Evolutionary conservation across 2,888 invertebrate genomes (phyloP).

Genomic region (Volucella zonaria): DNA sequence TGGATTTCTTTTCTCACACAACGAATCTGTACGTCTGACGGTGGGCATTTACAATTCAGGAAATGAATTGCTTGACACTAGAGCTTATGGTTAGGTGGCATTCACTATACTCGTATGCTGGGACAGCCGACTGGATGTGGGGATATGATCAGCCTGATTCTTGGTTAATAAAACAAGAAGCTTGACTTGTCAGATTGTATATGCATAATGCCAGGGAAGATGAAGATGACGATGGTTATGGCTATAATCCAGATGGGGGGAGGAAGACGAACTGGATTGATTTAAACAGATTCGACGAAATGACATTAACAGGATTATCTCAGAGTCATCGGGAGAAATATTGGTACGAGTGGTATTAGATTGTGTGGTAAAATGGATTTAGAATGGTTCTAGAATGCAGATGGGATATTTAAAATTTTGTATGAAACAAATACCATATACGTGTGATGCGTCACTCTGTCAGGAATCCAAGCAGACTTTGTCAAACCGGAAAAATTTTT

Average conservation of each 20-base stretch:
- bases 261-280: constrained; percentile 42
- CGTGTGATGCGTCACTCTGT: too few species aligned
- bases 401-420: too few species aligned
- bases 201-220: constrained; percentile 53
- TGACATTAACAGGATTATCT: constrained; percentile 46
- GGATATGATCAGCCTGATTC: constrained; percentile 14
- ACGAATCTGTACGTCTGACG: constrained; percentile 14
- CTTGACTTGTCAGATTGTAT: constrained; percentile 58
- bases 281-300: constrained; percentile 57
- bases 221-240: constrained; percentile 18
- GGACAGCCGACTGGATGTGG: constrained; percentile 39
- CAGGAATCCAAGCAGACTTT: too few species aligned
- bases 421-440: too few species aligned
- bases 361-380: constrained; percentile 1
- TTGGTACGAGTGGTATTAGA: not conserved
- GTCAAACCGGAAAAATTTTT: too few species aligned
- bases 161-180: constrained; percentile 55
- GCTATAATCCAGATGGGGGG: not conserved
- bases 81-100: constrained; percentile 15
- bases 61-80: constrained; percentile 53
- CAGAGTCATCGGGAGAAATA: not conserved
- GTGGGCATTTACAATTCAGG: constrained; percentile 36
- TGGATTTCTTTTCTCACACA: constrained; percentile 5
- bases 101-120: not conserved
- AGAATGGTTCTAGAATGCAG: not conserved